Evolutionary conservation across 2,888 invertebrate species (phyloP), one percentile per base, ranked within the genome.

Genomic region (Dione juno): DNA sequence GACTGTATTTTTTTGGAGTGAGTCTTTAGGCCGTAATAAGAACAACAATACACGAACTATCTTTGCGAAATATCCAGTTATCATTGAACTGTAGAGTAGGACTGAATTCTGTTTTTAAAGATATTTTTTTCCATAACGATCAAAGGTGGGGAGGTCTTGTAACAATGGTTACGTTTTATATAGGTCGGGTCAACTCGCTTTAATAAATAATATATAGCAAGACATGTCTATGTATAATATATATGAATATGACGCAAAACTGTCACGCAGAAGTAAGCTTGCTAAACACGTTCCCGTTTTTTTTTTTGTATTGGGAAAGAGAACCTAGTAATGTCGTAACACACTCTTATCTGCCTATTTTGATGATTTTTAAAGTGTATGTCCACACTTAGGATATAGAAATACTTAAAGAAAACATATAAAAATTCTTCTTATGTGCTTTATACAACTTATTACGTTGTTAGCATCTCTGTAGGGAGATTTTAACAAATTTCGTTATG

Each of bases 11-110:
- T n/a, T n/a, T n/a, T n/a, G 1, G 43, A 28, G n/a, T 6, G 21
- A 61, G 66, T 14, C 45, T 54, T 21, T 8, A 16, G n/a, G 9
- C 61, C 66, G 10, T 48, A 70, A 59, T 9, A 43, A 37, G 45
- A 66, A 66, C 66, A 52, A 19, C 58, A 13, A 8, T 45, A 37
- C 50, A 16, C 57, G 40, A 45, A 61, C 61, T 66, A 61, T 68
- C 63, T 63, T 63, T 21, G 67, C 50, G 28, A 43, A 52, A 52
- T 53, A 66, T 54, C 70, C 70, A 70, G 70, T 61, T 66, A 70
- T 43, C 43, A 66, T 66, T 59, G 66, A 61, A 61, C 66, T 54
- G 45, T 48, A 35, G 35, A 41, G 45, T 45, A 48, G 28, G 48
- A 70, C 54, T 66, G 53, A 61, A 37, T 70, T 70, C 54, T 37